phyloP scores from a whole-genome alignment of 2,113 vertebrate species.

The Erythrocebus patas region DNA sequence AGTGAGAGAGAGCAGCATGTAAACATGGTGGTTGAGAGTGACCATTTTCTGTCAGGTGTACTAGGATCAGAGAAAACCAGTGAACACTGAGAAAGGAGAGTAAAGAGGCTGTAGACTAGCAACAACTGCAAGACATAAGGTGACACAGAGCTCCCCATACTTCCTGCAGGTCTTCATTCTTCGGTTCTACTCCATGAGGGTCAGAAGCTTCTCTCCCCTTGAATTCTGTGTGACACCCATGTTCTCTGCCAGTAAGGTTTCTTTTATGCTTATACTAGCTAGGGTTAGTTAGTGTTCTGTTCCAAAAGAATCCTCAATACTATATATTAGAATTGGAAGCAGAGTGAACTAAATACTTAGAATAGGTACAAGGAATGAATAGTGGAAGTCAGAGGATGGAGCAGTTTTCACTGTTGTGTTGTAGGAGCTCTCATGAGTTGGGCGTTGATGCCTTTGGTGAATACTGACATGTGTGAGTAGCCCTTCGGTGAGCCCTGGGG shows the following conservation, averaged over 20 bases:
- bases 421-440: neutral
- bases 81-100: neutral
- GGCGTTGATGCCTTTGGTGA: neutral
- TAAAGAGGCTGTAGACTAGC: neutral
- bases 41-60: neutral
- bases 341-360: neutral
- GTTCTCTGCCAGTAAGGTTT: neutral
- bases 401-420: neutral
- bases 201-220: neutral
- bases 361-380: neutral
- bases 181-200: neutral
- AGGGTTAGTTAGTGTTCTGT: slow-evolving; percentile 17
- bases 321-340: neutral
- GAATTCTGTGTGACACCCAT: neutral
- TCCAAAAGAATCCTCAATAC: neutral
- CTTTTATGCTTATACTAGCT: neutral
- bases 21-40: neutral
- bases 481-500: neutral
- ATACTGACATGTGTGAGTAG: neutral
- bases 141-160: neutral
- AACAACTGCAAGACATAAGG: neutral
- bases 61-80: neutral
- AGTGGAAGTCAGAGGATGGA: neutral
- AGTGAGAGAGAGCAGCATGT: neutral
- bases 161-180: neutral